Base-by-base conservation (phyloP, 1,140 invertebrate genomes). In the Tetranychus cinnabarinus region DNA sequence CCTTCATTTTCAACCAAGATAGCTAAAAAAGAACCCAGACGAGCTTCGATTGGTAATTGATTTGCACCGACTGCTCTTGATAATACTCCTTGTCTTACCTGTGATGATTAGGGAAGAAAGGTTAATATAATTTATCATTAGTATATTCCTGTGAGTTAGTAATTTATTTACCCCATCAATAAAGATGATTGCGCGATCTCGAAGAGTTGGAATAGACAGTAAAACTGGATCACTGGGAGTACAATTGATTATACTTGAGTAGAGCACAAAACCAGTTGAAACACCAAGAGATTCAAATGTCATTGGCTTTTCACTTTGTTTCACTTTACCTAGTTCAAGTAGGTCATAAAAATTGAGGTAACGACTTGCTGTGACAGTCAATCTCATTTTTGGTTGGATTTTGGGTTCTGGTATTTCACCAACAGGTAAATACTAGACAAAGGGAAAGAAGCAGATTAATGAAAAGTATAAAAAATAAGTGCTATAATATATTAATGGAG, bases 151-250 rank as follows among this genome's bases (percentile, higher is more conserved):
- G 10, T 42, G 5, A 42, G 39, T 42, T 0, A 42, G 5, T 42
- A 42, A 6, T 10, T 42, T 42, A 42, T 42, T 56, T 66, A 75
- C 81, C 60, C 77, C 69, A 70, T 88, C 79, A 1, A 88, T 71
- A 69, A 80, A 85, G 47, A 89, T 78, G 55, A 82, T 77, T 2
- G 80, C 84, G 63, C 84, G 76, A 71, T 91, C 87, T 35, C 77
- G 74, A 1, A 84, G 72, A 35, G 77, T 74, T 1, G 67, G 66
- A 13, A 84, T 75, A 48, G 72, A 67, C 1, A 88, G 68, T 45
- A 77, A 33, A 2, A 75, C 70, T 15, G 80, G 76, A 67, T 81
- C 76, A 6, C 73, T 69, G 2, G 72, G 67, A 35, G 67, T 65
- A 15, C 67, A 64, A 3, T 75, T 72, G 7, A 89, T 66, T 0